Percentiles rank a stretch among this genome's conserved stretches.
phyloP scores from a whole-genome alignment of 2,797 vertebrate species.

The Tauraco hartlaubi region DNA sequence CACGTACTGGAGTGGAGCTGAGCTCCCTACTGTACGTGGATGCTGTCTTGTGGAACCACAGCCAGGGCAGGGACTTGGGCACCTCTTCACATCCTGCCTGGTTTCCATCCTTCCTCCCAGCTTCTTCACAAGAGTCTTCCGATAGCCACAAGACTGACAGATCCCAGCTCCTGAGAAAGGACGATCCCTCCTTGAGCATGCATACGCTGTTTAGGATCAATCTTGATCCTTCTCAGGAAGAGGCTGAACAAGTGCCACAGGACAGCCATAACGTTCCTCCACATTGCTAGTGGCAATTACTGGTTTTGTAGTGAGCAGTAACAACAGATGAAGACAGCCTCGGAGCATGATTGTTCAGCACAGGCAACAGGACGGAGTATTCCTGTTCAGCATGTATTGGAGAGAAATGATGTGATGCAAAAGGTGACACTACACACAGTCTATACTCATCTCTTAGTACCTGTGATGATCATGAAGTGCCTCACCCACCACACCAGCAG shows the following conservation, averaged over 20 bases:
- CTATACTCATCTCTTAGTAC: not conserved
- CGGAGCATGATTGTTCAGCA: accelerated
- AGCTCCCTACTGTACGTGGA: accelerated
- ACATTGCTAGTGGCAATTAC: accelerated
- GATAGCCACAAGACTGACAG: not conserved
- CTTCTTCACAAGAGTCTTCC: not conserved
- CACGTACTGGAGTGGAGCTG: accelerated
- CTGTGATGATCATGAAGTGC: not conserved
- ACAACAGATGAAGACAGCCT: not conserved
- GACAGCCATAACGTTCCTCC: not conserved
- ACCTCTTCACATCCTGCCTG: not conserved
- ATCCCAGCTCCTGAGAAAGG: not conserved
- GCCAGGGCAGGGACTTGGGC: not conserved
- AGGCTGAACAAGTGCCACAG: not conserved
- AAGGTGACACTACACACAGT: not conserved
- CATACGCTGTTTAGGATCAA: not conserved
- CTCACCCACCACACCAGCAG: not conserved
- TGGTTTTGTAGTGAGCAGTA: not conserved
- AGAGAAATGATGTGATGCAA: not conserved
- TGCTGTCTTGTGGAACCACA: accelerated
- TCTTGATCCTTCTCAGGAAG: not conserved
- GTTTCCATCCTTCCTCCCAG: not conserved
- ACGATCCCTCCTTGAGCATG: accelerated
- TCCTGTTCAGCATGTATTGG: not conserved
- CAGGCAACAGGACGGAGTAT: not conserved